Conservation (phyloP, 53 echinoderm and acorn worm genomes). For the Zoroaster sp. region DNA sequence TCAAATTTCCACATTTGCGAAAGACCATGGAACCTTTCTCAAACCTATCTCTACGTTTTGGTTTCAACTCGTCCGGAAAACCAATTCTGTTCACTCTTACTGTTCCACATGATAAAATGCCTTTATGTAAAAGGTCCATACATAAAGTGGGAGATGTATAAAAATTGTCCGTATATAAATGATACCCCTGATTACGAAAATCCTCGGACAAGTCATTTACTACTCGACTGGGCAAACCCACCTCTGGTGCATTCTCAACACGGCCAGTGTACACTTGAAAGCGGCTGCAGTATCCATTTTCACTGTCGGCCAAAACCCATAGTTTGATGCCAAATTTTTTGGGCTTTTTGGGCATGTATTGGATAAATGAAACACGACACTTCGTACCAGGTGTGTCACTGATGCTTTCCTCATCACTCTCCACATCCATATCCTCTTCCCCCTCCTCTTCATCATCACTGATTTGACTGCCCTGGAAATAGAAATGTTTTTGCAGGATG, state of each 20-base stretch:
- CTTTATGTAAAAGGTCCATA: no score
- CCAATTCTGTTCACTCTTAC: no score
- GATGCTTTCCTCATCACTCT: not conserved
- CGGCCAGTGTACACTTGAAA: not conserved
- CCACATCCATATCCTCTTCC: not conserved
- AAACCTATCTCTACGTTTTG: not conserved
- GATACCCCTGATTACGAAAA: not conserved
- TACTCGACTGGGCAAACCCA: not conserved
- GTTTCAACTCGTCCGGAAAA: not conserved
- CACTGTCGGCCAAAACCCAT: not conserved
- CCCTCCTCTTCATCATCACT: not conserved
- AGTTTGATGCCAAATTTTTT: not conserved
- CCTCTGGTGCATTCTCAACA: not conserved
- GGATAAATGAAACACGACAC: not conserved
- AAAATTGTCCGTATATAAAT: no score
- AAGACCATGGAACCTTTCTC: not conserved
- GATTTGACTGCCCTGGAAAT: conserved; percentile 19
- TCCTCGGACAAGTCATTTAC: conserved; percentile 3
- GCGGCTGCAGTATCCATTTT: not conserved
- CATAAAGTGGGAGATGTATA: no score
- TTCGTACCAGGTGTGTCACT: no score
- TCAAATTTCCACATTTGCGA: not conserved
- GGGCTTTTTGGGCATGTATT: conserved; percentile 13
- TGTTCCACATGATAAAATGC: no score
- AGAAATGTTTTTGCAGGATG: not conserved